phyloP scores from a whole-genome alignment of 2,797 vertebrate species.

The Cyclura pinguis region DNA sequence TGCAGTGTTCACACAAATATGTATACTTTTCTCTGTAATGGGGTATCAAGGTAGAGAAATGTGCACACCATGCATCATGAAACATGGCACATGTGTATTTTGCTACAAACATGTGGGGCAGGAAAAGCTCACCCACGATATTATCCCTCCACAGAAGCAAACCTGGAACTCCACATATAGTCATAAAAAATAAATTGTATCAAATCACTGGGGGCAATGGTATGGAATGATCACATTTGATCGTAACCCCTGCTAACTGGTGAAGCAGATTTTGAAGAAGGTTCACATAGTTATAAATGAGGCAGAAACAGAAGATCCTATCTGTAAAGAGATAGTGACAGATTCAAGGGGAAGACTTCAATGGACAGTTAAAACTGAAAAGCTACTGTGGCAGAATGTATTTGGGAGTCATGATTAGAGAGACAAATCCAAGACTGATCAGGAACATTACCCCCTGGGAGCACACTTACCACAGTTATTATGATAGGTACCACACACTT shows the following conservation, averaged over 20 bases:
- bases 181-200: constrained; percentile 46
- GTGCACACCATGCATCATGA: neutral
- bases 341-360: constrained; percentile 3
- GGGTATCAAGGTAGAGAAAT: neutral
- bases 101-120: neutral
- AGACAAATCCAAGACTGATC: neutral
- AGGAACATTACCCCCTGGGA: neutral
- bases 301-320: constrained; percentile 5
- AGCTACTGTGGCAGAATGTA: neutral
- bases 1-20: neutral
- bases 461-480: neutral
- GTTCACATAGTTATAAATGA: constrained; percentile 22
- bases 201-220: constrained; percentile 37
- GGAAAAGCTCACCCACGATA: constrained; percentile 3
- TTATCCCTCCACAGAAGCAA: constrained; percentile 6
- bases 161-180: constrained; percentile 14
- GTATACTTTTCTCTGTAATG: neutral
- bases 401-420: neutral
- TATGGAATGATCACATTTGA: constrained; percentile 49
- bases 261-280: constrained; percentile 30
- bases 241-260: constrained; percentile 40
- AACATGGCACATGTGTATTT: neutral
- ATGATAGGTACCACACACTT: neutral
- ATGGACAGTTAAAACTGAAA: neutral
- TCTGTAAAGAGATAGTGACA: neutral